These are phyloP conservation scores for Phyllostomus hastatus DNA, from an alignment of 2,113 vertebrate species.

Conservation along the genomic window DNA sequence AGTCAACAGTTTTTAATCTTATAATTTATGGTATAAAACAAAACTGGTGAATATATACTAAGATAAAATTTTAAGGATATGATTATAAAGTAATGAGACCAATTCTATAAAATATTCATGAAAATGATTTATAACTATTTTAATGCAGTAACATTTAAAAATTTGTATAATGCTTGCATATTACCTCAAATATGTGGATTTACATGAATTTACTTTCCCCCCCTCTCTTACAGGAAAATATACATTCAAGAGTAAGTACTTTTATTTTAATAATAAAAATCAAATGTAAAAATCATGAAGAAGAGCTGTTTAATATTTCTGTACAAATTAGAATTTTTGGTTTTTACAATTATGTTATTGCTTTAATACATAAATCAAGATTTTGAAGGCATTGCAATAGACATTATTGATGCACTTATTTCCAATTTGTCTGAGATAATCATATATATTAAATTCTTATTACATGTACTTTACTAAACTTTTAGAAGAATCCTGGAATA, in stretches of 20 bases:
- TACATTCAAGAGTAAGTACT: constrained; percentile 94
- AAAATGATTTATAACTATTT: constrained; percentile 14
- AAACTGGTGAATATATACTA: background rate
- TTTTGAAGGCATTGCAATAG: background rate
- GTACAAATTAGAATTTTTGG: background rate
- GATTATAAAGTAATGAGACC: background rate
- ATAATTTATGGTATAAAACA: background rate
- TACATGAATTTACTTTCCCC: constrained; percentile 69
- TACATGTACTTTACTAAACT: background rate
- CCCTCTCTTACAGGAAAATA: constrained; percentile 88
- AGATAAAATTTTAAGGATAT: background rate
- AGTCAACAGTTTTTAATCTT: background rate
- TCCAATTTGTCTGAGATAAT: constrained; percentile 52
- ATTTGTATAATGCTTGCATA: background rate
- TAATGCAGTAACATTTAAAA: background rate
- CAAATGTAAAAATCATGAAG: background rate
- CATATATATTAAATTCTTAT: constrained; percentile 26
- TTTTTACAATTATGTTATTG: background rate
- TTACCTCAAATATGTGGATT: background rate
- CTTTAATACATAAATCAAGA: background rate
- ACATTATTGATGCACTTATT: background rate
- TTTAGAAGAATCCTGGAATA: constrained; percentile 23
- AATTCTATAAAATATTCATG: background rate
- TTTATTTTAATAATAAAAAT: constrained; percentile 38
- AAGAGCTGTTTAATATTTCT: background rate